Evolutionary conservation across 2,113 vertebrate species (phyloP).

Genomic region (Nesoenas mayeri): DNA sequence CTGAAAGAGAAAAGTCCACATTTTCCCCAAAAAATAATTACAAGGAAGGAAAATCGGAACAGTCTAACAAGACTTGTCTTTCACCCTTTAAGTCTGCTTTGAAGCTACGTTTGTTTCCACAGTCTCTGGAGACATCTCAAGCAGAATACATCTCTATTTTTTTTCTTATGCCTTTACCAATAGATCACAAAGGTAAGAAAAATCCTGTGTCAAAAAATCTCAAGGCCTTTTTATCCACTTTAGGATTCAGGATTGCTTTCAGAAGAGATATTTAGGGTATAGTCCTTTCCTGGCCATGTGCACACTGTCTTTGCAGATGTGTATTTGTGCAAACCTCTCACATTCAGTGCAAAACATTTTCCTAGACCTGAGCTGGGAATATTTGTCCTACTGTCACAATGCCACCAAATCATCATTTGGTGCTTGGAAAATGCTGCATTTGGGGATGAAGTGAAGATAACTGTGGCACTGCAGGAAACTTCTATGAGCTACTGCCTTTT

Average conservation of each 20-base stretch:
- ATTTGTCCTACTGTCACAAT: not conserved
- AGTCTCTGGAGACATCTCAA: not conserved
- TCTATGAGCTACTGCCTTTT: not conserved
- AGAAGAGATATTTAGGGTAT: not conserved
- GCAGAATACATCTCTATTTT: not conserved
- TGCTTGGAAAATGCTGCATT: not conserved
- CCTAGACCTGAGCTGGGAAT: not conserved
- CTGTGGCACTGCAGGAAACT: not conserved
- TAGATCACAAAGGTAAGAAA: not conserved
- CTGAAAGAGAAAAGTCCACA: not conserved
- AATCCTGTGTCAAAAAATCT: not conserved
- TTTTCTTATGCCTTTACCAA: not conserved
- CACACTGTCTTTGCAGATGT: not conserved
- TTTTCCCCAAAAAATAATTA: fast-evolving
- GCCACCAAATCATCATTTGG: not conserved
- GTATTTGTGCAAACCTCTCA: not conserved
- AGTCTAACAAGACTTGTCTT: not conserved
- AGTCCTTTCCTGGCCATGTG: not conserved
- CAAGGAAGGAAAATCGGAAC: not conserved
- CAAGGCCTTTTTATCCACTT: not conserved
- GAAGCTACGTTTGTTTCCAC: not conserved
- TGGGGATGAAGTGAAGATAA: not conserved
- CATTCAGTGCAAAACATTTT: fast-evolving
- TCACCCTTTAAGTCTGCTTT: not conserved
- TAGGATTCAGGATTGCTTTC: not conserved